phyloP scores from a whole-genome alignment of 2,113 vertebrate species.

The Alethe castanea region DNA sequence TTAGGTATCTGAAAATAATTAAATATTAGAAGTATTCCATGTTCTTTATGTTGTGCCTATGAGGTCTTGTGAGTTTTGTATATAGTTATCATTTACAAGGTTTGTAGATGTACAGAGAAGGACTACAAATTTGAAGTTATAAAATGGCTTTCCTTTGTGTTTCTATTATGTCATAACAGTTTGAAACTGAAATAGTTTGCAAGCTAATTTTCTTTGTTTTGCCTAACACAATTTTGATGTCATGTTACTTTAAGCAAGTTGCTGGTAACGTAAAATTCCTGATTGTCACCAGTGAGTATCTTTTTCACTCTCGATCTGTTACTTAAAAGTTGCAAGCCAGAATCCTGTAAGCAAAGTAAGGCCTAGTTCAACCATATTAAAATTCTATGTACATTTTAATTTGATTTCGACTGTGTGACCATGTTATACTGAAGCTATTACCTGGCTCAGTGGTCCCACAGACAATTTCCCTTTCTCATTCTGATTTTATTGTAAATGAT shows the following conservation, averaged over 20 bases:
- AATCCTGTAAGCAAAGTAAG: slow-evolving; percentile 14
- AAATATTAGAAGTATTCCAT: background rate
- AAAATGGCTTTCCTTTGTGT: background rate
- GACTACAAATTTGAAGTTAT: background rate
- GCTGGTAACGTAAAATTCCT: background rate
- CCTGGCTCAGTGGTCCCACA: slow-evolving; percentile 66
- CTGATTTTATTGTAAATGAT: slow-evolving; percentile 69
- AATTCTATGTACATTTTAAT: slow-evolving; percentile 70
- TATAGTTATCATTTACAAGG: background rate
- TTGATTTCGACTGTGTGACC: slow-evolving; percentile 62
- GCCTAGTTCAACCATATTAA: slow-evolving; percentile 59
- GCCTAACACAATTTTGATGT: background rate
- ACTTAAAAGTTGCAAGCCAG: background rate
- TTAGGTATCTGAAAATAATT: background rate
- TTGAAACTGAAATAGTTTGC: background rate
- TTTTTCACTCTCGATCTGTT: background rate
- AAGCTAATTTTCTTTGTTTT: background rate
- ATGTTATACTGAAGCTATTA: slow-evolving; percentile 68
- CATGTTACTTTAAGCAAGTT: background rate
- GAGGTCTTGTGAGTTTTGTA: background rate
- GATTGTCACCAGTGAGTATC: too few species aligned
- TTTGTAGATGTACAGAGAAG: background rate
- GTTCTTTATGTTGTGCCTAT: background rate
- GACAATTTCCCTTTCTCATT: slow-evolving; percentile 67
- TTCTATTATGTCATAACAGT: background rate